Percentiles rank a stretch among this genome's conserved stretches.
Conservation (phyloP, 2,113 vertebrate species). For the Neofelis nebulosa region DNA sequence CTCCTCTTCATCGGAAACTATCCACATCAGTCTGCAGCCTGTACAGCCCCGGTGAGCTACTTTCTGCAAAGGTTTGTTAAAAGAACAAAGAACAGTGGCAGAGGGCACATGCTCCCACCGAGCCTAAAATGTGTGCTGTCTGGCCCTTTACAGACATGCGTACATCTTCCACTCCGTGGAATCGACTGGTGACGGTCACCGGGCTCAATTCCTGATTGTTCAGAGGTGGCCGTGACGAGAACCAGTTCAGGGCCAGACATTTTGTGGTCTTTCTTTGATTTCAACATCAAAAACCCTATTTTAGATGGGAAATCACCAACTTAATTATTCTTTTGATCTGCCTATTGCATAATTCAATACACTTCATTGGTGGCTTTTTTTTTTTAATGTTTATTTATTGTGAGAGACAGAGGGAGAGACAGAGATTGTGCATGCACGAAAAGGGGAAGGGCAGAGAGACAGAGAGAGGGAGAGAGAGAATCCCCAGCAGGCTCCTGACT, state of each 20-base stretch:
- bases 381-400: neutral
- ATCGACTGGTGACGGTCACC: neutral
- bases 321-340: neutral
- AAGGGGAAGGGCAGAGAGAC: too few relatives aligned
- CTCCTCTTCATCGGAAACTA: neutral
- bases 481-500: too few relatives aligned
- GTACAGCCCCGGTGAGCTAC: neutral
- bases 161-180: too few relatives aligned
- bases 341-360: neutral
- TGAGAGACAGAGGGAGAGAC: too few relatives aligned
- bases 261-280: neutral
- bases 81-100: neutral
- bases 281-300: neutral
- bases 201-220: neutral
- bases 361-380: neutral
- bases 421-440: too few relatives aligned
- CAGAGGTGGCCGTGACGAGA: neutral
- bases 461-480: too few relatives aligned
- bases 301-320: neutral
- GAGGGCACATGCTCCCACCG: neutral
- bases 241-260: neutral
- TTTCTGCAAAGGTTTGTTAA: neutral
- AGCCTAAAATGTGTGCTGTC: neutral
- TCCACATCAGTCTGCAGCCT: neutral
- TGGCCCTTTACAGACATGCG: neutral